Evolutionary conservation across 2,113 vertebrate genomes (phyloP).

Genomic region (Galbula dea): DNA sequence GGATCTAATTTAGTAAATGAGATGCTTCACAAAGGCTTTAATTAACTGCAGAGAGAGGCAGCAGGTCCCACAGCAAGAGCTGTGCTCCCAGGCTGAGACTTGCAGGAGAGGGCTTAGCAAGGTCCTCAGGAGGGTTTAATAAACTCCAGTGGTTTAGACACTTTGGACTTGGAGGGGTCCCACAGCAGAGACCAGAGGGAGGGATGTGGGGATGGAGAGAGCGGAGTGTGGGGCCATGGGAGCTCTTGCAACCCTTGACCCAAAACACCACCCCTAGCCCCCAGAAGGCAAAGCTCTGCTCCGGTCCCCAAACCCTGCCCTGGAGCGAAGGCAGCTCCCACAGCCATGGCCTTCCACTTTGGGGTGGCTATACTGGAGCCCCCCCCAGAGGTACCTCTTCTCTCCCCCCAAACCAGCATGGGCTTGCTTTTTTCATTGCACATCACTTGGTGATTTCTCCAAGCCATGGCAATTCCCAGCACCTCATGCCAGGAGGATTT

Average conservation of each 20-base stretch:
- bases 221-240: background rate
- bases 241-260: background rate
- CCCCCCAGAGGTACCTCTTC: fast-evolving
- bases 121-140: background rate
- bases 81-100: background rate
- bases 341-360: background rate
- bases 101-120: background rate
- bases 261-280: background rate
- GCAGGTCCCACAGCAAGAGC: background rate
- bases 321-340: background rate
- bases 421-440: background rate
- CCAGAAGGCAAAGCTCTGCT: background rate
- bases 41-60: background rate
- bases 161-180: background rate
- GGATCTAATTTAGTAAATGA: conserved; percentile 24
- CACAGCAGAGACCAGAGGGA: background rate
- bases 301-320: background rate
- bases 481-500: fast-evolving
- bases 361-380: background rate
- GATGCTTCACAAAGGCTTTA: background rate
- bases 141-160: background rate
- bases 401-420: background rate
- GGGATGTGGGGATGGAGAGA: background rate
- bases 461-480: background rate
- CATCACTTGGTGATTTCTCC: background rate